Conservation (phyloP, 2,888 invertebrate species). For the Mycalesis mineus region DNA sequence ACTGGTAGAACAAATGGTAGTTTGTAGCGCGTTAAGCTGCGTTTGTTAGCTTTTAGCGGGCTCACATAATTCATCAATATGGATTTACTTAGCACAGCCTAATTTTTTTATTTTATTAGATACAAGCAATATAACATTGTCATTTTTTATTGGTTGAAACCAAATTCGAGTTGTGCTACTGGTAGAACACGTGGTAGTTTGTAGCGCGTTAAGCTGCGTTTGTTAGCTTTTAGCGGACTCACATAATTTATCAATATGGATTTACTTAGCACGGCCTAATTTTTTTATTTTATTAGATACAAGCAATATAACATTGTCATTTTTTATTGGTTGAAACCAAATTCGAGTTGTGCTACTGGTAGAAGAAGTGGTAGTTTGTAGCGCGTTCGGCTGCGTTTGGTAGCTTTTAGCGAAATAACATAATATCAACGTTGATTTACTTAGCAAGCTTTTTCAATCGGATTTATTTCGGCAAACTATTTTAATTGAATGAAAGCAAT, state of each 20-base stretch:
- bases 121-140: no score
- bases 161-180: constrained; percentile 5
- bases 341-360: constrained; percentile 5
- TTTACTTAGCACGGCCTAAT: neutral
- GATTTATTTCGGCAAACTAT: no score
- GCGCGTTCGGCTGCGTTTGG: neutral
- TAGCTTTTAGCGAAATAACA: neutral
- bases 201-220: neutral
- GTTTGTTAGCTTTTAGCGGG: neutral
- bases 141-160: constrained; percentile 3
- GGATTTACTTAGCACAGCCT: neutral
- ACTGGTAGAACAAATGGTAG: neutral
- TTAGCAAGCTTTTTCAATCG: no score
- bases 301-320: no score
- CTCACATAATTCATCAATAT: neutral
- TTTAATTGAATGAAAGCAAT: no score
- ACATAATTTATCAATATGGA: neutral
- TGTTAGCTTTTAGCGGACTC: neutral
- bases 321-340: constrained; percentile 3
- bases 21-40: neutral
- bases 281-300: no score
- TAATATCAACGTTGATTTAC: neutral
- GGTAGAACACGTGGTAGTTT: neutral
- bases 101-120: no score
- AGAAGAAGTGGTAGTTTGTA: neutral